Evolutionary conservation across 2,888 invertebrate genomes (phyloP).

Genomic region (Mellilla xanthometata): DNA sequence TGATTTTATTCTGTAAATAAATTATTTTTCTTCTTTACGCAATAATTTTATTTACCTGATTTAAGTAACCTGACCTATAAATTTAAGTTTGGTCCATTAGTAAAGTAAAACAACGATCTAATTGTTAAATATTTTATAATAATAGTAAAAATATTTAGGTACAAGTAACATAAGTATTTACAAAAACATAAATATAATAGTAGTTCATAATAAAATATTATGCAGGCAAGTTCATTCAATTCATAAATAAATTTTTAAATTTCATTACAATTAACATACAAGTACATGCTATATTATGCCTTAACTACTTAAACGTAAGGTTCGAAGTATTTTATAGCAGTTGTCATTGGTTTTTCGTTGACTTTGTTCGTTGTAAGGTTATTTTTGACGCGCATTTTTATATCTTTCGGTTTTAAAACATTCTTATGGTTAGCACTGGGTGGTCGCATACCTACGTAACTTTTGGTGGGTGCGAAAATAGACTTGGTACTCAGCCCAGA

Average conservation of each 20-base stretch:
- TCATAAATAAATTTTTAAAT: constrained; percentile 69
- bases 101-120: constrained; percentile 38
- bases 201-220: constrained; percentile 59
- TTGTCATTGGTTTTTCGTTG: constrained; percentile 81
- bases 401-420: constrained; percentile 89
- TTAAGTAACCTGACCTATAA: no score
- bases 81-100: no score
- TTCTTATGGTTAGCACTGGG: constrained; percentile 88
- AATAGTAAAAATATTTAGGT: constrained; percentile 60
- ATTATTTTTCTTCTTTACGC: no score
- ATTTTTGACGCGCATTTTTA: constrained; percentile 88
- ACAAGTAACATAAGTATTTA: constrained; percentile 64
- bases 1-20: no score
- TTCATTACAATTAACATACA: constrained; percentile 48
- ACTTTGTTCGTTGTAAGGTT: constrained; percentile 83
- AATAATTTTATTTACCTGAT: no score
- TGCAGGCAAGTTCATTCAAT: constrained; percentile 77
- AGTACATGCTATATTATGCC: constrained; percentile 35
- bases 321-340: constrained; percentile 81
- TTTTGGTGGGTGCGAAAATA: constrained; percentile 82
- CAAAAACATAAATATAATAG: constrained; percentile 69
- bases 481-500: constrained; percentile 92
- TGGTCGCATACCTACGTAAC: constrained; percentile 73
- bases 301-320: constrained; percentile 66
- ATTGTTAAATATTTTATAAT: constrained; percentile 65